A percentile compares a stretch with the other conserved stretches of the same genome.
Conservation (phyloP, 2,113 vertebrate species). For the Anolis carolinensis region DNA sequence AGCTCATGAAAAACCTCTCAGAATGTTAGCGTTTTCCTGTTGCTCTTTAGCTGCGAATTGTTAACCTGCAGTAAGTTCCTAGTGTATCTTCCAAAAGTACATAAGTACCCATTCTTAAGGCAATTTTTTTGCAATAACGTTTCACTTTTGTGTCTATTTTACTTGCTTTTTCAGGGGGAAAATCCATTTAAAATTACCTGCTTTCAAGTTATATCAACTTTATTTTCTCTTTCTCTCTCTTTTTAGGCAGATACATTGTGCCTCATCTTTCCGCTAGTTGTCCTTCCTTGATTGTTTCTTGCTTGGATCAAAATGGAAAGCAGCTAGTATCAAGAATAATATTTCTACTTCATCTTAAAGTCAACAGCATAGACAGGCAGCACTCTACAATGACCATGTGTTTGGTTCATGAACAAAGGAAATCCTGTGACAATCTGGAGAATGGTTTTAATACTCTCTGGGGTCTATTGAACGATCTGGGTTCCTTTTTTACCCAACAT, state of each 20-base stretch:
- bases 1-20: constrained; percentile 63
- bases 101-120: constrained; percentile 60
- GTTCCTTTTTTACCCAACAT: not conserved
- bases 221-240: constrained; percentile 41
- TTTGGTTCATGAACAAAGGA: not conserved
- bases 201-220: constrained; percentile 68
- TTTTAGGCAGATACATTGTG: not conserved
- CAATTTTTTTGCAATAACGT: constrained; percentile 71
- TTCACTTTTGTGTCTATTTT: constrained; percentile 63
- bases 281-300: not conserved
- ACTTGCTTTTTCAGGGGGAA: constrained; percentile 19
- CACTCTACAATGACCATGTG: not conserved
- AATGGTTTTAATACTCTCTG: not conserved
- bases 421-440: not conserved
- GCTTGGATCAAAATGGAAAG: constrained; percentile 37
- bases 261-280: constrained; percentile 41
- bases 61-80: constrained; percentile 68
- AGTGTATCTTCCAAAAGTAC: constrained; percentile 61
- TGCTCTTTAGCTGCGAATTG: constrained; percentile 43
- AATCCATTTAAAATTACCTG: constrained; percentile 57
- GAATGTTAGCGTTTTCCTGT: constrained; percentile 58
- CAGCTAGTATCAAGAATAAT: not conserved
- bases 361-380: not conserved
- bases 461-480: not conserved
- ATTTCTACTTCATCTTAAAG: not conserved